Base-by-base conservation (phyloP, 2,797 vertebrate species). In the Rhinatrema bivittatum region DNA sequence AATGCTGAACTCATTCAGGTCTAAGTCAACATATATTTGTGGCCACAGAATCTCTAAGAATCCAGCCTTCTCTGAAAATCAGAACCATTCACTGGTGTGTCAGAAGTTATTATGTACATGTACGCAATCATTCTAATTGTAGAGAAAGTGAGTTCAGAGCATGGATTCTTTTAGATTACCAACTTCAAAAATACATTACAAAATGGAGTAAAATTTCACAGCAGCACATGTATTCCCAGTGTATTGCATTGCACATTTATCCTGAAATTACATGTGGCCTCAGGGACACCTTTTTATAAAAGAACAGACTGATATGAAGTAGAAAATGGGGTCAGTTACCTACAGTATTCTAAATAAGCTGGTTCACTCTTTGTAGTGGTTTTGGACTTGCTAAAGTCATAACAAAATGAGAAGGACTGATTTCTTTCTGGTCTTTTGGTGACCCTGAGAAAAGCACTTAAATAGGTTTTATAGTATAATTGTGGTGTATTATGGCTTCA, bases 31-130 rank as follows among this genome's bases (percentile, higher is more conserved):
- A n/a, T n/a, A n/a, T n/a, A n/a, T n/a, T n/a, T n/a, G n/a, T n/a
- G n/a, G n/a, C n/a, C n/a, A n/a, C n/a, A n/a, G n/a, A n/a, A n/a
- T n/a, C n/a, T n/a, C n/a, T 25, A 44, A 55, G 56, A 63, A 49
- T 52, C n/a, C 23, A 30, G 50, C 20, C 45, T 50, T 65, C 42
- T 5, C 53, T 53, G 32, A 24, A 47, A 47, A 56, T 50, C 47
- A 50, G 32, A 45, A 53, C 32, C 22, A 1, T 17, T 6, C 32
- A 13, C n/a, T 35, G 17, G 11, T 36, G 53, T 48, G 38, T 43
- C 39, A 54, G 46, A 29, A 55, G 53, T 45, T 3, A 1, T 52
- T 61, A 26, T 0, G 1, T 46, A 49, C 49, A 23, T 50, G 60
- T 64, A 48, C 51, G 21, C 13, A 2, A 7, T 22, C 24, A 50